phyloP scores from a whole-genome alignment of 2,888 invertebrate species.

The Coecobrya sp. region DNA sequence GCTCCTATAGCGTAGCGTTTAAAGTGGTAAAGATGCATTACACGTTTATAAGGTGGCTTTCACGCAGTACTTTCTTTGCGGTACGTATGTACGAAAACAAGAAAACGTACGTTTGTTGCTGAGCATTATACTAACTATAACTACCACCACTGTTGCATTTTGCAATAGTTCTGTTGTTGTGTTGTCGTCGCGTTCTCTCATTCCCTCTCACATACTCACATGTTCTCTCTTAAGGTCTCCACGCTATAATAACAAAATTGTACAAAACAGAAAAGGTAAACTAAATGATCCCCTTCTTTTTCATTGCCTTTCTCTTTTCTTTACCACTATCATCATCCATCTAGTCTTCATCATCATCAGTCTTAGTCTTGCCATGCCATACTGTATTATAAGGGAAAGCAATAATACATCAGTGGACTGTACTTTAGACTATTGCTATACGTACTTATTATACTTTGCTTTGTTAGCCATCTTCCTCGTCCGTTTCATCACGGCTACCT shows the following conservation, averaged over 20 bases:
- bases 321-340: conserved; percentile 44
- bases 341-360: conserved; percentile 54
- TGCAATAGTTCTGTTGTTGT: not conserved
- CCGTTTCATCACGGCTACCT: conserved; percentile 24
- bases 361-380: conserved; percentile 41
- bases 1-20: not conserved
- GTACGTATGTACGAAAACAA: not conserved
- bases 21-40: not conserved
- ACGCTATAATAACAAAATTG: not conserved
- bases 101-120: not conserved
- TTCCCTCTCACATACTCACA: too few species aligned
- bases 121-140: conserved; percentile 24
- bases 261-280: conserved; percentile 42
- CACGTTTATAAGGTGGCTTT: conserved; percentile 12
- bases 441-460: not conserved
- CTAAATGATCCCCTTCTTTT: conserved; percentile 58
- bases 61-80: conserved; percentile 30
- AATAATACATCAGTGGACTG: not conserved
- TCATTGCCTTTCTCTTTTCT: conserved; percentile 44
- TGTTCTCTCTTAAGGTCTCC: too few species aligned
- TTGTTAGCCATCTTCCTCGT: not conserved
- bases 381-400: conserved; percentile 7
- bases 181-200: not conserved
- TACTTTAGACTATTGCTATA: not conserved
- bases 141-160: conserved; percentile 51